Percentiles rank a stretch among this genome's conserved stretches.
Evolutionary conservation across 2,113 vertebrate species (phyloP).

Genomic region (Epinephelus lanceolatus): DNA sequence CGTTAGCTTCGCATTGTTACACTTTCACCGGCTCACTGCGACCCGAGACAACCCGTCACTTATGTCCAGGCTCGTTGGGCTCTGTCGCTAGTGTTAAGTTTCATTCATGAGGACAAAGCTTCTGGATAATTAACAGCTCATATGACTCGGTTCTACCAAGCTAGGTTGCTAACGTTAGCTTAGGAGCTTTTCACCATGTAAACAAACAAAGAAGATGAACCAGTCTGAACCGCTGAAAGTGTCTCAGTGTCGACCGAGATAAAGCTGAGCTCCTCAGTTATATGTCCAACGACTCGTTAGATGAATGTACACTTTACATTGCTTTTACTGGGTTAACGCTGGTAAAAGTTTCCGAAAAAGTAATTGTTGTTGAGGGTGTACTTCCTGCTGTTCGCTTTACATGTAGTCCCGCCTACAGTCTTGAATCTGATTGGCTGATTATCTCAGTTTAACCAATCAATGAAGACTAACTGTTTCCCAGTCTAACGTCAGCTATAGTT

Average conservation of each 20-base stretch:
- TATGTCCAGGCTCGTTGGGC: no score
- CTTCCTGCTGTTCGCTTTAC: constrained; percentile 42
- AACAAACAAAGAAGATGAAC: constrained; percentile 62
- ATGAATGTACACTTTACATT: rapidly evolving
- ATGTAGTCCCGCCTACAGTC: constrained; percentile 3
- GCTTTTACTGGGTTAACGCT: background rate
- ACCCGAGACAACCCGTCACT: rapidly evolving
- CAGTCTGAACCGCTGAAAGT: background rate
- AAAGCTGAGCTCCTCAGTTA: rapidly evolving
- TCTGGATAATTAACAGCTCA: constrained; percentile 41
- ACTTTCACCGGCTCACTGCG: background rate
- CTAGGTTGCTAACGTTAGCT: constrained; percentile 68
- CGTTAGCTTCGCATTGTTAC: constrained; percentile 52
- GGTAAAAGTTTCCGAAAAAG: constrained; percentile 64
- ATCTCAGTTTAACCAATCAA: constrained; percentile 33
- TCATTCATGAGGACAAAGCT: constrained; percentile 14
- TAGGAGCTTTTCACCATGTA: constrained; percentile 62
- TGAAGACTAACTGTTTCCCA: no score
- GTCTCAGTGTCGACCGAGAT: rapidly evolving
- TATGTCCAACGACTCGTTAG: rapidly evolving
- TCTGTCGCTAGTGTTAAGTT: background rate
- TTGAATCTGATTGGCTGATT: constrained; percentile 59
- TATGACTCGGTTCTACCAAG: constrained; percentile 38
- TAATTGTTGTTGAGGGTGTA: constrained; percentile 1
- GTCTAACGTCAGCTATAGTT: no score